Percentiles rank a stretch among this genome's conserved stretches.
Conservation (phyloP, 2,888 invertebrate genomes). For the Hermaeophaga mercurialis region DNA sequence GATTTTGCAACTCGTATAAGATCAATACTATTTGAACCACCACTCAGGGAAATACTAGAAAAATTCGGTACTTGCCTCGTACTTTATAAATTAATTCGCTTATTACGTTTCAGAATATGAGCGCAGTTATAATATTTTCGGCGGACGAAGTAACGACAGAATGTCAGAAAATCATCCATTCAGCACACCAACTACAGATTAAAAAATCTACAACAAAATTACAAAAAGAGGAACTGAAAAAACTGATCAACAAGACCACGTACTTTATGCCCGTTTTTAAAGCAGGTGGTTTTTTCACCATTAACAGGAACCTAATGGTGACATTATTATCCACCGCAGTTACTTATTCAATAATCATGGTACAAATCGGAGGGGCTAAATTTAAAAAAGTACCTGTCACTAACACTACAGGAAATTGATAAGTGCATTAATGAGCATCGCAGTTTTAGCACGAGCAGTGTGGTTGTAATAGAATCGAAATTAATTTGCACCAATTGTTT, state of each 20-base stretch:
- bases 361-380: not conserved
- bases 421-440: no score
- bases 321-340: not conserved
- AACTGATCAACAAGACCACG: slow-evolving; percentile 6
- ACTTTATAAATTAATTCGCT: no score
- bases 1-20: no score
- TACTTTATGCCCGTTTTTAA: slow-evolving; percentile 1
- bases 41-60: no score
- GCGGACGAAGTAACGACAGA: slow-evolving; percentile 21
- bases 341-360: slow-evolving; percentile 8
- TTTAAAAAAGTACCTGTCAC: no score
- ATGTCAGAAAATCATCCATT: slow-evolving; percentile 14
- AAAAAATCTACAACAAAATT: slow-evolving; percentile 5
- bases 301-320: not conserved
- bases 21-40: no score
- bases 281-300: slow-evolving; percentile 1
- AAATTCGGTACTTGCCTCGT: no score
- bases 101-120: slow-evolving; percentile 21
- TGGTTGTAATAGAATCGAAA: no score
- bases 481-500: no score
- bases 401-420: no score
- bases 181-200: slow-evolving; percentile 7
- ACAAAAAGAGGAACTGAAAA: slow-evolving; percentile 19
- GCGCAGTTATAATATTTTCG: slow-evolving; percentile 7
- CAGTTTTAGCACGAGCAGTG: no score